A percentile compares a stretch with the other conserved stretches of the same genome.
Conservation (phyloP, 2,113 vertebrate genomes). For the Eclectus roratus region DNA sequence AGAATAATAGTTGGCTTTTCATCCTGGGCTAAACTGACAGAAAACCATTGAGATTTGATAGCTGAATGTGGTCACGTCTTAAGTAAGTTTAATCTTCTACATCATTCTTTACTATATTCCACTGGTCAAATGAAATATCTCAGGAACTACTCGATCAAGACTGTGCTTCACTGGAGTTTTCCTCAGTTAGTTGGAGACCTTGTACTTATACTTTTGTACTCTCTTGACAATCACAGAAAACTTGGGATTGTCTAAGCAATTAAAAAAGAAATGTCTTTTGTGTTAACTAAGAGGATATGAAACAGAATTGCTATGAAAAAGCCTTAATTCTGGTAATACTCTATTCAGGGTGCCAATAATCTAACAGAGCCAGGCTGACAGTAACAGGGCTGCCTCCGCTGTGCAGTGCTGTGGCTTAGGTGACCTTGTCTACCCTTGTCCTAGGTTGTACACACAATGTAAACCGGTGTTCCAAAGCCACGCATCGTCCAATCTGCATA, state of each 20-base stretch:
- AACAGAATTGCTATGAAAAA: not conserved
- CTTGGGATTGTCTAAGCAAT: not conserved
- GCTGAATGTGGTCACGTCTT: not conserved
- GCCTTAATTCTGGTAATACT: not conserved
- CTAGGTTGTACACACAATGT: slow-evolving; percentile 71
- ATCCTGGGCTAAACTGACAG: slow-evolving; percentile 7
- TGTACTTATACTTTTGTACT: not conserved
- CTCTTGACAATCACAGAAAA: not conserved
- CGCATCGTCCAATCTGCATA: slow-evolving; percentile 66
- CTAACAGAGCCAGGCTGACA: not conserved
- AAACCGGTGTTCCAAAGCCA: slow-evolving; percentile 56
- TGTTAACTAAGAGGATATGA: not conserved
- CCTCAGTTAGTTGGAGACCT: not conserved
- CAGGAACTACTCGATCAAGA: not conserved
- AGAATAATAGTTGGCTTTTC: slow-evolving; percentile 42
- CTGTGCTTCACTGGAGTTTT: not conserved
- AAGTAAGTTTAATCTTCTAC: not conserved
- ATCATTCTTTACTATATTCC: not conserved
- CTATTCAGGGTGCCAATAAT: not conserved
- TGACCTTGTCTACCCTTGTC: slow-evolving; percentile 80
- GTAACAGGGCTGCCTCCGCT: not conserved
- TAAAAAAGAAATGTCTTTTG: not conserved
- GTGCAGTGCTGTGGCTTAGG: not conserved
- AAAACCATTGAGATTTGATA: not conserved
- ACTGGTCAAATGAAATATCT: not conserved